A percentile compares a stretch with the other conserved stretches of the same genome.
Evolutionary conservation across 1,140 invertebrate genomes (phyloP).

Genomic region (Chelonus insularis): DNA sequence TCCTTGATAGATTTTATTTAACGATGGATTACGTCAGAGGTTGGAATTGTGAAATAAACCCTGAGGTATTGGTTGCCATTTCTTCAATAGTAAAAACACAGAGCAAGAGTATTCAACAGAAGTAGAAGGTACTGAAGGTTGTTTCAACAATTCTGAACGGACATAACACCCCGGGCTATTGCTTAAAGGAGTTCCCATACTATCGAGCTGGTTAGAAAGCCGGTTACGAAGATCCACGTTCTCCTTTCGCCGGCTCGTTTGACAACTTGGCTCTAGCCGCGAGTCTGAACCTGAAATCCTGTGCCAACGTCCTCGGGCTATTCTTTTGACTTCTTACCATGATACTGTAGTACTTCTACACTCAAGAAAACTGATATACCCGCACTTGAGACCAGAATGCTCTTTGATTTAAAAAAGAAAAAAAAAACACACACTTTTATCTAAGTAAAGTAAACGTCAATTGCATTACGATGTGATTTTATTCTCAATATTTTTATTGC

Average conservation of each 20-base stretch:
- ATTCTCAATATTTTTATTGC: too few species aligned
- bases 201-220: constrained; percentile 42
- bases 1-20: not conserved
- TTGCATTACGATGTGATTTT: too few species aligned
- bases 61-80: constrained; percentile 1
- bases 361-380: constrained; percentile 40
- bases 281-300: constrained; percentile 43
- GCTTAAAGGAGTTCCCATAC: constrained; percentile 7
- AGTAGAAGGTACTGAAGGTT: not conserved
- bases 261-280: constrained; percentile 14
- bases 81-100: not conserved
- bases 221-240: constrained; percentile 44
- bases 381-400: not conserved
- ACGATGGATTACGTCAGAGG: constrained; percentile 11
- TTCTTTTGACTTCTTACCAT: constrained; percentile 28
- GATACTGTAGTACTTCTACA: not conserved
- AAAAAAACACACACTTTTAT: too few species aligned
- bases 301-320: constrained; percentile 18
- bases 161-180: constrained; percentile 12
- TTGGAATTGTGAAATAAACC: constrained; percentile 11
- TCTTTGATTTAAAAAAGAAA: not conserved
- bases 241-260: constrained; percentile 16
- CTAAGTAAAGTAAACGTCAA: too few species aligned
- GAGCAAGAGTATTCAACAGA: not conserved
- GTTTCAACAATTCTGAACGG: constrained; percentile 4